Conservation (phyloP, 1,140 invertebrate species). For the Zaprionus kolodkinae region DNA sequence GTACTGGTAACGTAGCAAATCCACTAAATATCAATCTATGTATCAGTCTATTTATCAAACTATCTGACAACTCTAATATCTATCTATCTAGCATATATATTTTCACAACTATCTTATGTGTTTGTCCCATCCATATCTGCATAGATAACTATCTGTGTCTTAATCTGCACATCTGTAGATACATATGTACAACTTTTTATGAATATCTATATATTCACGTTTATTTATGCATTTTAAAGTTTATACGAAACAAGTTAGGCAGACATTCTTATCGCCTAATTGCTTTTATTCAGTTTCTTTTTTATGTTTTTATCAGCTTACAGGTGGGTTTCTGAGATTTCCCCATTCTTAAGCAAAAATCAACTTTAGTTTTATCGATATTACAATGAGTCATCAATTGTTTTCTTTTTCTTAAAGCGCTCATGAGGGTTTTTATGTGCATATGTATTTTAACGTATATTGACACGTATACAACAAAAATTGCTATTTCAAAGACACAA, state of each 20-base stretch:
- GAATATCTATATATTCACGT: background rate
- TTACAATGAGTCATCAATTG: background rate
- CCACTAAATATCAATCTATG: background rate
- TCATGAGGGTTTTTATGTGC: background rate
- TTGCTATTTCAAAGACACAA: too few species aligned
- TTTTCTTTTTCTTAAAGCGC: background rate
- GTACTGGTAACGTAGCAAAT: conserved; percentile 87
- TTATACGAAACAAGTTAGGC: too few species aligned
- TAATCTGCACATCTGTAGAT: background rate
- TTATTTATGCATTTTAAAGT: background rate
- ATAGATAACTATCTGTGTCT: background rate
- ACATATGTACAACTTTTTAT: background rate
- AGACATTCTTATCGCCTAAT: background rate
- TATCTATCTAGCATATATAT: background rate
- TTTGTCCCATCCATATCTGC: too few species aligned
- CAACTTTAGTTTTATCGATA: background rate
- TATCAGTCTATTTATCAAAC: background rate
- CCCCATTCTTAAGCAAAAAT: background rate
- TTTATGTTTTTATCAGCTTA: too few species aligned
- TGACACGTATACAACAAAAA: too few species aligned
- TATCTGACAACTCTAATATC: conserved; percentile 21
- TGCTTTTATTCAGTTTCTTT: background rate
- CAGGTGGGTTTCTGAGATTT: background rate
- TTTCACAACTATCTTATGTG: too few species aligned
- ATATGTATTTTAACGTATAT: too few species aligned